Percentiles rank a stretch among this genome's conserved stretches.
These are phyloP conservation scores for Manis javanica DNA, from an alignment of 2,797 vertebrate genomes.

Conservation along the genomic window DNA sequence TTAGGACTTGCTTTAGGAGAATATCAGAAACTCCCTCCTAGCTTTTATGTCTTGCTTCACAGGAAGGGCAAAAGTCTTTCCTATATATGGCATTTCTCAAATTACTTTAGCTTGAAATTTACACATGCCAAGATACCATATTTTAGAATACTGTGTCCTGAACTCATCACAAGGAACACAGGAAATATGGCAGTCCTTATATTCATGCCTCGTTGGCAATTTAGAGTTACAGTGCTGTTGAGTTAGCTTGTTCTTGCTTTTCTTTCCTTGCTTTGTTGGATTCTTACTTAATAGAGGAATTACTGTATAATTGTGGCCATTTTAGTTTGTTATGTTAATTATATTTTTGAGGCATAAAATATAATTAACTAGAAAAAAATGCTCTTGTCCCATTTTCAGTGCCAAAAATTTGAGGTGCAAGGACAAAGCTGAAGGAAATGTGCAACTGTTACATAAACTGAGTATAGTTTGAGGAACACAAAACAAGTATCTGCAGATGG, in stretches of 20 bases:
- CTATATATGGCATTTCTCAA: not conserved
- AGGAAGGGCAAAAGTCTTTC: not conserved
- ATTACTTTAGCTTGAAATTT: not conserved
- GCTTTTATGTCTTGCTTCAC: not conserved
- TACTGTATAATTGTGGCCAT: not conserved
- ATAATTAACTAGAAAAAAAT: not conserved
- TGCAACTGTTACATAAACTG: not conserved
- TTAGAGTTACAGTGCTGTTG: not conserved
- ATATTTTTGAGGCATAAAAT: not conserved
- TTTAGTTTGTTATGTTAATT: slow-evolving; percentile 19
- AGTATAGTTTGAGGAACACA: not conserved
- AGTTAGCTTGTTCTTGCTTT: not conserved
- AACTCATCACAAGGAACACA: not conserved
- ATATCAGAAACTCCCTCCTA: not conserved
- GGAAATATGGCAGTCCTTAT: not conserved
- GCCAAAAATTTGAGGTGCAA: not conserved
- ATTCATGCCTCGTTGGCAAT: not conserved
- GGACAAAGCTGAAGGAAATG: not conserved
- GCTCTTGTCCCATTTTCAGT: not conserved
- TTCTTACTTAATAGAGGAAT: slow-evolving; percentile 7
- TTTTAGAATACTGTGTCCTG: not conserved
- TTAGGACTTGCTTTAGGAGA: not conserved
- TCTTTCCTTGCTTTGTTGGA: not conserved
- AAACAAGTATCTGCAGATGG: not conserved
- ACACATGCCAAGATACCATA: not conserved